A percentile compares a stretch with the other conserved stretches of the same genome.
phyloP scores from a whole-genome alignment of 1,140 invertebrate genomes.

The Stenopsyche tienmushanensis region DNA sequence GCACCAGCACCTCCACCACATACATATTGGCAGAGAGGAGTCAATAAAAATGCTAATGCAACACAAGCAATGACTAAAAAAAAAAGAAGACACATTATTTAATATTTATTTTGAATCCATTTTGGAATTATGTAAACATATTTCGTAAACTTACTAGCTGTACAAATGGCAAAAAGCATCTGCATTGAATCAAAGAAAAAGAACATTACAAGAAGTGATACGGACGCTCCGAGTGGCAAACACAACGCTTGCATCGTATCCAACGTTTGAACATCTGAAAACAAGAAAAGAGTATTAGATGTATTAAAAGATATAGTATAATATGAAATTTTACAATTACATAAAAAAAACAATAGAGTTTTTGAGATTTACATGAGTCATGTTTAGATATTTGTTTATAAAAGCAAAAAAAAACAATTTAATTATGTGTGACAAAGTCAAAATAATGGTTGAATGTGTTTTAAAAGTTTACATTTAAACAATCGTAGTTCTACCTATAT shows the following conservation, averaged over 20 bases:
- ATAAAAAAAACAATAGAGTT: background rate
- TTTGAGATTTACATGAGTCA: no score
- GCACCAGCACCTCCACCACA: constrained; percentile 76
- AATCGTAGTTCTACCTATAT: no score
- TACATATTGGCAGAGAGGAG: constrained; percentile 97
- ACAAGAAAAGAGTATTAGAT: constrained; percentile 10
- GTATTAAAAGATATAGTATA: background rate
- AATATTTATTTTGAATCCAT: constrained; percentile 27
- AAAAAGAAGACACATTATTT: constrained; percentile 37
- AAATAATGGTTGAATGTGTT: no score
- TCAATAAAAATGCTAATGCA: constrained; percentile 89
- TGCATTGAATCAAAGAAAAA: constrained; percentile 99
- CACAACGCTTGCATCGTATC: constrained; percentile 97
- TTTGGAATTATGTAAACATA: background rate
- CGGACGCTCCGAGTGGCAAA: constrained; percentile 92
- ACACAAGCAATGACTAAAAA: constrained; percentile 92
- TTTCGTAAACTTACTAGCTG: constrained; percentile 76
- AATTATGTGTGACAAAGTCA: no score
- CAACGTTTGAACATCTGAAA: constrained; percentile 84
- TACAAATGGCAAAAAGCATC: constrained; percentile 95
- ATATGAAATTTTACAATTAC: background rate
- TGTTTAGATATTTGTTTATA: no score
- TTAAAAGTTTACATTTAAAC: no score
- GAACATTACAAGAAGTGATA: constrained; percentile 96
- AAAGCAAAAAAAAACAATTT: no score